These are phyloP conservation scores for Drosophila helvetica DNA, from an alignment of 2,888 invertebrate species.

Conservation along the genomic window DNA sequence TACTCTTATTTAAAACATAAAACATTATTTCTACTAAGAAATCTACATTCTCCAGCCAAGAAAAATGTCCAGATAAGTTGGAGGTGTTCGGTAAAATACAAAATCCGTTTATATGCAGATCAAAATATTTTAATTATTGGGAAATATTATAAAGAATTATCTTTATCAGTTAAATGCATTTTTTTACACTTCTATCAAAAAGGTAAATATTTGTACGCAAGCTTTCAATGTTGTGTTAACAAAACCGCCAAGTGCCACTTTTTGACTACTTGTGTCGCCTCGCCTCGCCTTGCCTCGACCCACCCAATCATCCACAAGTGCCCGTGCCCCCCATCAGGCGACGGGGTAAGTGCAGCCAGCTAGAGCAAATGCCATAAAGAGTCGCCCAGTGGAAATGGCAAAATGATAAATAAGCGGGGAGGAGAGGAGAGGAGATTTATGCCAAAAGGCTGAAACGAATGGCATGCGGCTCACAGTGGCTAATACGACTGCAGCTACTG, in stretches of 20 bases:
- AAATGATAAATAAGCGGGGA: conserved; percentile 48
- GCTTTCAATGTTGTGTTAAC: conserved; percentile 22
- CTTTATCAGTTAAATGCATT: too few relatives aligned
- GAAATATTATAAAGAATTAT: too few relatives aligned
- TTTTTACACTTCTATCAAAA: background rate
- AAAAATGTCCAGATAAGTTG: too few relatives aligned
- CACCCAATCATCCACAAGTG: conserved; percentile 23
- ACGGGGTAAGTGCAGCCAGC: conserved; percentile 7
- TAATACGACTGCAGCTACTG: conserved; percentile 16
- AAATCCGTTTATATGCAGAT: too few relatives aligned
- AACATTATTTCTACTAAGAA: too few relatives aligned
- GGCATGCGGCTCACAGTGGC: conserved; percentile 58
- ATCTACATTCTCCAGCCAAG: too few relatives aligned
- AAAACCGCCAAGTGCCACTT: conserved; percentile 35
- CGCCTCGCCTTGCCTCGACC: conserved; percentile 42
- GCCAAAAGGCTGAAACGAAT: conserved; percentile 61
- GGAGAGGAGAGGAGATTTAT: conserved; percentile 52
- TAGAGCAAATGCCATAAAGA: conserved; percentile 53
- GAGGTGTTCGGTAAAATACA: too few relatives aligned
- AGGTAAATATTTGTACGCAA: conserved; percentile 20
- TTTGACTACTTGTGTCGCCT: conserved; percentile 31
- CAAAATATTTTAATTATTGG: too few relatives aligned
- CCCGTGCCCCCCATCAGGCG: background rate
- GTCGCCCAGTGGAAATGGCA: conserved; percentile 66
- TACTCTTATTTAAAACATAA: too few relatives aligned